phyloP scores from a whole-genome alignment of 2,888 invertebrate genomes.

The Homarus gammarus region DNA sequence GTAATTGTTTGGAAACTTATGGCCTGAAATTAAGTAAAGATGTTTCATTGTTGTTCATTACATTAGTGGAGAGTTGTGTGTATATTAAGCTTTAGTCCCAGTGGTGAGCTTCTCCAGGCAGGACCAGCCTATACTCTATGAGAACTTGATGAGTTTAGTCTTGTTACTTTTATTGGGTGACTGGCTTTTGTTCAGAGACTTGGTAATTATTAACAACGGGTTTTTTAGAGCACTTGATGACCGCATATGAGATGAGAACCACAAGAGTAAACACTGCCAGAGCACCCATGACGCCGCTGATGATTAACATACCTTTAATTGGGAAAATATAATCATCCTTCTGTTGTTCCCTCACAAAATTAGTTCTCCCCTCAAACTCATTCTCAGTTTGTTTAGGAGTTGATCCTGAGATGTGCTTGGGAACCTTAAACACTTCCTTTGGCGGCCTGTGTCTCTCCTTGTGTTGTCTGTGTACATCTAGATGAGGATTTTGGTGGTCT shows the following conservation, averaged over 20 bases:
- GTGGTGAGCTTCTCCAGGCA: too few species aligned
- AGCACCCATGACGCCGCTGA: constrained; percentile 68
- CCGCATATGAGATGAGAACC: constrained; percentile 68
- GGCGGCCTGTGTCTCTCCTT: not conserved
- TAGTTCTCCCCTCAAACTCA: constrained; percentile 3
- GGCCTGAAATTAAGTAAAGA: too few species aligned
- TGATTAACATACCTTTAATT: constrained; percentile 48
- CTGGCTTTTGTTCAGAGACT: constrained; percentile 64
- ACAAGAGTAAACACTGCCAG: constrained; percentile 69
- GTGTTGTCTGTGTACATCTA: not conserved
- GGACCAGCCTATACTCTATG: too few species aligned
- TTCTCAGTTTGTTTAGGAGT: constrained; percentile 9
- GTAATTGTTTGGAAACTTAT: too few species aligned
- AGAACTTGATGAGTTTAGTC: too few species aligned
- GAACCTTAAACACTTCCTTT: not conserved
- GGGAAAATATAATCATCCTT: constrained; percentile 51
- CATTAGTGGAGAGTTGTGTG: too few species aligned
- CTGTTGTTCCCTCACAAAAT: constrained; percentile 33
- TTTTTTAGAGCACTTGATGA: constrained; percentile 70
- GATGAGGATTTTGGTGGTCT: not conserved
- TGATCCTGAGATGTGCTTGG: not conserved
- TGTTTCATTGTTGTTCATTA: too few species aligned
- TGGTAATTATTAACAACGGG: constrained; percentile 72
- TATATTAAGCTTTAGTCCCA: not conserved
- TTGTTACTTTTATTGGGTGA: constrained; percentile 4